phyloP scores from a whole-genome alignment of 2,113 vertebrate genomes.

The Caranx melampygus region DNA sequence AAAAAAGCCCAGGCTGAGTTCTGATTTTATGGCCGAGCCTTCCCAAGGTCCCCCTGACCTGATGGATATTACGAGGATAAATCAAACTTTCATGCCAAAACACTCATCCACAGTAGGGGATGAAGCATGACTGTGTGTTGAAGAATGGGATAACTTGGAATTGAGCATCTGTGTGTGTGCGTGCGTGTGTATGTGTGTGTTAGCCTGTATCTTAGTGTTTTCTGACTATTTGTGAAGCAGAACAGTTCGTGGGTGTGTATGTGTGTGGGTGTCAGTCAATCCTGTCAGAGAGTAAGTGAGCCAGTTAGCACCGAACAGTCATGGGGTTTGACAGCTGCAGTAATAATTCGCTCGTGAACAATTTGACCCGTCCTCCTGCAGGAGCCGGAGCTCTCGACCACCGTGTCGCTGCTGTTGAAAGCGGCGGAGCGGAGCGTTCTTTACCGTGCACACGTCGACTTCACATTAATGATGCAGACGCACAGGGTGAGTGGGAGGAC shows the following conservation, averaged over 20 bases:
- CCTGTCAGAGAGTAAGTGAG: background rate
- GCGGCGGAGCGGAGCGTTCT: conserved; percentile 4
- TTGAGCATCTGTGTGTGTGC: conserved; percentile 9
- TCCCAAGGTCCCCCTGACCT: conserved; percentile 78
- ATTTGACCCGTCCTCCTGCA: background rate
- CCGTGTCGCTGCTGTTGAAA: conserved; percentile 22
- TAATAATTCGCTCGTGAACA: conserved; percentile 6
- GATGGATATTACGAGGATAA: conserved; percentile 82
- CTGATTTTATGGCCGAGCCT: conserved; percentile 73
- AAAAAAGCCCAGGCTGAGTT: conserved; percentile 76
- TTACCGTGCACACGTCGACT: conserved; percentile 36
- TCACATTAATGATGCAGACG: conserved; percentile 52
- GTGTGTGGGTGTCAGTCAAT: conserved; percentile 1
- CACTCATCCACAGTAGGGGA: conserved; percentile 52
- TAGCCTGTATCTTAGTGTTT: background rate
- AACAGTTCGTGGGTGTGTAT: background rate
- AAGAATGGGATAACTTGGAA: conserved; percentile 40
- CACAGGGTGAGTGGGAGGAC: conserved; percentile 61
- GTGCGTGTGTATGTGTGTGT: background rate
- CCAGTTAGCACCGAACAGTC: conserved; percentile 19
- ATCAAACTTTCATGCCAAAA: conserved; percentile 78
- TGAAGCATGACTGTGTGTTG: conserved; percentile 61
- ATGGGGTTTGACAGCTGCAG: conserved; percentile 1
- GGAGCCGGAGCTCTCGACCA: background rate
- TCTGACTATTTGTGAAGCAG: background rate